These are phyloP conservation scores for Agelas oroides DNA, from an alignment of 37 sponge, comb jelly and placozoan genomes.

Conservation along the genomic window DNA sequence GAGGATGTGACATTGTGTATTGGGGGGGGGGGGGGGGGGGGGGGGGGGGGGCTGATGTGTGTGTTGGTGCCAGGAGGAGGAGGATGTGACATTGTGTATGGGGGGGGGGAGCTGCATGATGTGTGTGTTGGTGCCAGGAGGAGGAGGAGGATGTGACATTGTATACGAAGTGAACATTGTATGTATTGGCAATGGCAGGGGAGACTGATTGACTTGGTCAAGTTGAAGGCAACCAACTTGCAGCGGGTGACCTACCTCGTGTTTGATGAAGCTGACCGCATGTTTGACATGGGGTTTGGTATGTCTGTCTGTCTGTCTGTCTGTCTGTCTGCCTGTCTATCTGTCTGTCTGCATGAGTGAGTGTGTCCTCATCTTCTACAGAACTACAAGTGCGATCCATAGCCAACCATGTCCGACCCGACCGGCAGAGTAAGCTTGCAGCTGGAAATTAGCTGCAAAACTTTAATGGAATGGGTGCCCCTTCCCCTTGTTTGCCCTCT, in stretches of 20 bases:
- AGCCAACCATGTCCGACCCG: conserved; percentile 92
- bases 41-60: no score
- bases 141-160: no score
- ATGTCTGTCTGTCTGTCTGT: conserved; percentile 3
- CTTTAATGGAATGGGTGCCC: not conserved
- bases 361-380: conserved; percentile 12
- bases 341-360: not conserved
- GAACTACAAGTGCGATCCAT: conserved; percentile 93
- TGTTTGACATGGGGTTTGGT: conserved; percentile 99
- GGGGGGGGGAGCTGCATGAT: no score
- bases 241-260: conserved; percentile 93
- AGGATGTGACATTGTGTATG: no score
- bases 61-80: no score
- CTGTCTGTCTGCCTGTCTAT: conserved; percentile 3
- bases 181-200: no score
- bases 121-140: no score
- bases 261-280: conserved; percentile 98
- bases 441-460: not conserved
- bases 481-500: not conserved
- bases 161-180: no score
- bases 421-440: conserved; percentile 84
- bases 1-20: no score
- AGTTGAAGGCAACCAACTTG: conserved; percentile 84
- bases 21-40: no score
- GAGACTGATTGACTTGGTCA: conserved; percentile 95